Evolutionary conservation across 1,140 invertebrate genomes (phyloP).

Genomic region (Agrypnia vestita): DNA sequence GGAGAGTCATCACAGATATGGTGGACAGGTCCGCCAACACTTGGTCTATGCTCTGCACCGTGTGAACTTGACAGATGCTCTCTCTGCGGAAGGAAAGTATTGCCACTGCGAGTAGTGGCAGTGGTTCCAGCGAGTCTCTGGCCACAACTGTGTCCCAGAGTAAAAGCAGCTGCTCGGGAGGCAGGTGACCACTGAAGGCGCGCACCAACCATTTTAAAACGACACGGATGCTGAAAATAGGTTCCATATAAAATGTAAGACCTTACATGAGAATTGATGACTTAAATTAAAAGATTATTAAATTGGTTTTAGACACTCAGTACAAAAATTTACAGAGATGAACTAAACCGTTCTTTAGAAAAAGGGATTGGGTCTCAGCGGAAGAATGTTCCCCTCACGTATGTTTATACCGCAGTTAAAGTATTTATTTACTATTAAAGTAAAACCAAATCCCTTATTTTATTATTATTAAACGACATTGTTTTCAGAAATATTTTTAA

Average conservation of each 20-base stretch:
- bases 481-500: too few relatives aligned
- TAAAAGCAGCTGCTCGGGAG: conserved; percentile 91
- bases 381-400: too few relatives aligned
- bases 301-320: too few relatives aligned
- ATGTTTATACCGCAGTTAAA: too few relatives aligned
- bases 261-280: too few relatives aligned
- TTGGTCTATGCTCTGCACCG: conserved; percentile 88
- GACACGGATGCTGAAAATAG: conserved; percentile 80
- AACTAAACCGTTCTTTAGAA: too few relatives aligned
- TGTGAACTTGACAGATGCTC: conserved; percentile 92
- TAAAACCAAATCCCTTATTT: too few relatives aligned
- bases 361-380: too few relatives aligned
- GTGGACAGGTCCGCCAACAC: conserved; percentile 93
- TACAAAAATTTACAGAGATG: too few relatives aligned
- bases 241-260: background rate
- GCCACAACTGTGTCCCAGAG: conserved; percentile 95
- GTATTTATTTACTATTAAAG: too few relatives aligned
- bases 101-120: conserved; percentile 88
- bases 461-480: too few relatives aligned
- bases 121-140: conserved; percentile 92
- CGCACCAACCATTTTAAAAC: conserved; percentile 97
- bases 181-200: conserved; percentile 94
- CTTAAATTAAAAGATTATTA: too few relatives aligned
- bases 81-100: conserved; percentile 94
- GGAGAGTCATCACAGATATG: conserved; percentile 87